phyloP scores from a whole-genome alignment of 2,888 invertebrate genomes.

The Tyria jacobaeae region DNA sequence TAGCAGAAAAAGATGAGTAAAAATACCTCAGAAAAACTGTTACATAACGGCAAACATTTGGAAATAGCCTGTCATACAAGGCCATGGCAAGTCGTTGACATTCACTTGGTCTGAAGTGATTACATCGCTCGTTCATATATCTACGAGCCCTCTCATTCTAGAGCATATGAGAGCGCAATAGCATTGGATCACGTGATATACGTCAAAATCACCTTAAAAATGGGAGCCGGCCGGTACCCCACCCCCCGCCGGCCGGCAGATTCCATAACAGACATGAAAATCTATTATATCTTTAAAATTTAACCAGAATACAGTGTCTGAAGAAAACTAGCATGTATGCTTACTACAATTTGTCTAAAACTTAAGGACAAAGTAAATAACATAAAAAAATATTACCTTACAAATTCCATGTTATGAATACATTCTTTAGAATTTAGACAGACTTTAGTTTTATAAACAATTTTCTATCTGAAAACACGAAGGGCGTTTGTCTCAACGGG shows the following conservation, averaged over 20 bases:
- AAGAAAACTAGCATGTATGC: neutral
- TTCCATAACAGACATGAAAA: slow-evolving; percentile 36
- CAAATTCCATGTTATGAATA: slow-evolving; percentile 17
- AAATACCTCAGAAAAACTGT: slow-evolving; percentile 17
- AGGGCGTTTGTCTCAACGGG: slow-evolving; percentile 66
- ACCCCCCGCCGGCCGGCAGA: slow-evolving; percentile 51
- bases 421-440: slow-evolving; percentile 12
- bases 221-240: slow-evolving; percentile 56
- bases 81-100: slow-evolving; percentile 19
- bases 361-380: slow-evolving; percentile 21
- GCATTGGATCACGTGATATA: slow-evolving; percentile 62
- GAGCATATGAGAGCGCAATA: too few species aligned
- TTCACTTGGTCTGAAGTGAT: slow-evolving; percentile 13
- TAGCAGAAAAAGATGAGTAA: neutral
- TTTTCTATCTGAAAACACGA: slow-evolving; percentile 41
- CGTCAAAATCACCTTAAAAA: slow-evolving; percentile 50
- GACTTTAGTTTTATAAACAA: slow-evolving; percentile 14
- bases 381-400: slow-evolving; percentile 43
- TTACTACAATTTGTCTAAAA: neutral
- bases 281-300: slow-evolving; percentile 3
- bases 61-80: slow-evolving; percentile 5
- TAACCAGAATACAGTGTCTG: neutral
- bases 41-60: slow-evolving; percentile 33
- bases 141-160: slow-evolving; percentile 26
- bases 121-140: slow-evolving; percentile 23